Percentiles rank a stretch among this genome's conserved stretches.
Evolutionary conservation across 2,113 vertebrate genomes (phyloP).

Genomic region (Datnioides undecimradiatus): DNA sequence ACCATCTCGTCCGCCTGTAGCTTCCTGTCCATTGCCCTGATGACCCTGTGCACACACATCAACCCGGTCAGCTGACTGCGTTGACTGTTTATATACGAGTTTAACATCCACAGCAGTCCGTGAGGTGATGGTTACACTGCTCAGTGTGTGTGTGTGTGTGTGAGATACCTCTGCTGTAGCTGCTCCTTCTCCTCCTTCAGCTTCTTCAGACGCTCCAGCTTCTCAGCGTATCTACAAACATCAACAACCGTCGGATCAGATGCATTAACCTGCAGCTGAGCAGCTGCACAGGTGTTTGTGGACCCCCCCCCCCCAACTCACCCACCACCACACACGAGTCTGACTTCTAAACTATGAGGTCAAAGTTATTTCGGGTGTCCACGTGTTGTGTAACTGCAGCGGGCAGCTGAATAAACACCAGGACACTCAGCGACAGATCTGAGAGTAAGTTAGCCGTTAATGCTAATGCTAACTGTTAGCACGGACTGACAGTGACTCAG

Average conservation of each 20-base stretch:
- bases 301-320: no score
- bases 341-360: neutral
- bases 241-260: neutral
- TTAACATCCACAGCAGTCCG: no score
- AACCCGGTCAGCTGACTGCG: no score
- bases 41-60: no score
- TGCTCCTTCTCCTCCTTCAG: constrained; percentile 91
- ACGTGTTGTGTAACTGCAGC: constrained; percentile 11
- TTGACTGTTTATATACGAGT: no score
- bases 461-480: constrained; percentile 28
- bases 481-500: neutral
- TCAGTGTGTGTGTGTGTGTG: no score
- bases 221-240: constrained; percentile 89
- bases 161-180: constrained; percentile 90
- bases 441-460: neutral
- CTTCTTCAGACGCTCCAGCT: constrained; percentile 89
- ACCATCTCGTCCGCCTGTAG: constrained; percentile 92
- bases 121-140: no score
- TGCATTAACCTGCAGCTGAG: neutral
- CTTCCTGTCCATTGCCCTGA: constrained; percentile 91
- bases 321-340: no score
- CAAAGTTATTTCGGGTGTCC: constrained; percentile 20
- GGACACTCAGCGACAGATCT: neutral
- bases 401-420: neutral
- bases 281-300: no score